phyloP scores from a whole-genome alignment of 2,113 vertebrate genomes.

The Sinocyclocheilus grahami region DNA sequence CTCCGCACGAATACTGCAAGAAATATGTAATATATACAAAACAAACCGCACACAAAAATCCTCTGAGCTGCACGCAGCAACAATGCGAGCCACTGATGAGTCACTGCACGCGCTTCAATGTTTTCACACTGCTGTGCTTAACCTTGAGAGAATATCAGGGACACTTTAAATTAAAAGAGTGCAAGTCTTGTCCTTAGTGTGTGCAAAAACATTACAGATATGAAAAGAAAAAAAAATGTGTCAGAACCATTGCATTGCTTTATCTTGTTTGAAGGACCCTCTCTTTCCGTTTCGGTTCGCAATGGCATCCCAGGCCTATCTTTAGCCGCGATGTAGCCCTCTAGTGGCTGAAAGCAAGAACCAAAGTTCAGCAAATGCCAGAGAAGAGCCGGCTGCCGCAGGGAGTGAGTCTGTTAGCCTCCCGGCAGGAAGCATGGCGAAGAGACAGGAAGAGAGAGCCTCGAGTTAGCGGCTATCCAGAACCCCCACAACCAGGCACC shows the following conservation, averaged over 20 bases:
- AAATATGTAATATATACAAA: conserved; percentile 43
- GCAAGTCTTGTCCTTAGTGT: conserved; percentile 51
- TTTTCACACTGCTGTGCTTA: conserved; percentile 5
- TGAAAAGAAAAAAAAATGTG: neutral
- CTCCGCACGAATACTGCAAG: conserved; percentile 47
- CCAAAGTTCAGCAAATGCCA: conserved; percentile 18
- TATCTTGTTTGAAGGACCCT: conserved; percentile 19
- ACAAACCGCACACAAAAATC: neutral
- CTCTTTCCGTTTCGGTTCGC: neutral
- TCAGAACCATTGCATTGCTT: conserved; percentile 42
- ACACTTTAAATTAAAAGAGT: neutral
- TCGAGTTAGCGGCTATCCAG: conserved; percentile 6
- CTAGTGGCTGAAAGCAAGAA: neutral
- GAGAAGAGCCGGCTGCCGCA: conserved; percentile 32
- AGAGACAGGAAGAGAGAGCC: conserved; percentile 40
- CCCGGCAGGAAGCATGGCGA: conserved; percentile 7
- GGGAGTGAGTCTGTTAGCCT: conserved; percentile 7
- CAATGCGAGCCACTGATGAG: conserved; percentile 12
- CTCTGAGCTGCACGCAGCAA: neutral
- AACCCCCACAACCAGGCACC: neutral
- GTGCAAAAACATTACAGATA: conserved; percentile 47
- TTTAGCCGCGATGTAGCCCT: neutral
- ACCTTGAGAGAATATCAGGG: neutral
- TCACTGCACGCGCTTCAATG: neutral
- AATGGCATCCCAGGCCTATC: neutral